Evolutionary conservation across 2,113 vertebrate genomes (phyloP).

Genomic region (Taxidea taxus): DNA sequence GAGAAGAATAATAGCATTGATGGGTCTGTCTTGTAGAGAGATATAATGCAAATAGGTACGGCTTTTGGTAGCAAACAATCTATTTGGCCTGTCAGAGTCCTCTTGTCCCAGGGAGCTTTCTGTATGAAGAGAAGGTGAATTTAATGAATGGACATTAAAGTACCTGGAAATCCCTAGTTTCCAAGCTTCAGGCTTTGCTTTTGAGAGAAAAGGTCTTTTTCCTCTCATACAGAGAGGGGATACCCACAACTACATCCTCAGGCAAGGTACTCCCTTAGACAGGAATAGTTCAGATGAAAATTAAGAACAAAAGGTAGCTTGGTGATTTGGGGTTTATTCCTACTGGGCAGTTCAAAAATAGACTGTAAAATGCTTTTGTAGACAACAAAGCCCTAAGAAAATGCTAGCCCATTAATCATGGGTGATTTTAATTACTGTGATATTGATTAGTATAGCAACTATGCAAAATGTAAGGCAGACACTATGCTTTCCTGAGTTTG

Average conservation of each 20-base stretch:
- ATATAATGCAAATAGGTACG: constrained; percentile 31
- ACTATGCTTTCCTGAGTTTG: constrained; percentile 63
- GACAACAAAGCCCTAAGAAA: constrained; percentile 52
- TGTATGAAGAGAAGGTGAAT: not conserved
- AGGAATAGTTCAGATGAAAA: constrained; percentile 33
- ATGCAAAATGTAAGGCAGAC: constrained; percentile 57
- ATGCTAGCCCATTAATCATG: constrained; percentile 70
- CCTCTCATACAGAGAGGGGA: not conserved
- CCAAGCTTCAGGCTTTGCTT: not conserved
- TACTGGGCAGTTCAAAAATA: constrained; percentile 42
- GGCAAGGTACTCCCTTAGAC: not conserved
- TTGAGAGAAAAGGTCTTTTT: not conserved
- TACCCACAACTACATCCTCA: not conserved
- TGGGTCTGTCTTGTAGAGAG: not conserved
- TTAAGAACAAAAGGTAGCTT: constrained; percentile 54
- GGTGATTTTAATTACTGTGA: constrained; percentile 70
- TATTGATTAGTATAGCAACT: constrained; percentile 71
- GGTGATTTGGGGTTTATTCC: constrained; percentile 42
- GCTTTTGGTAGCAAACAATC: not conserved
- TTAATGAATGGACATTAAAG: not conserved
- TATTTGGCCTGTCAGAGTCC: not conserved
- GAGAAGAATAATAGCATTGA: not conserved
- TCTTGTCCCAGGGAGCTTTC: not conserved
- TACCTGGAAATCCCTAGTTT: not conserved
- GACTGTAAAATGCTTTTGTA: constrained; percentile 56